Evolutionary conservation across 1,140 invertebrate genomes (phyloP), one percentile per base, ranked within the genome.

Genomic region (Sesamia nonagrioides): DNA sequence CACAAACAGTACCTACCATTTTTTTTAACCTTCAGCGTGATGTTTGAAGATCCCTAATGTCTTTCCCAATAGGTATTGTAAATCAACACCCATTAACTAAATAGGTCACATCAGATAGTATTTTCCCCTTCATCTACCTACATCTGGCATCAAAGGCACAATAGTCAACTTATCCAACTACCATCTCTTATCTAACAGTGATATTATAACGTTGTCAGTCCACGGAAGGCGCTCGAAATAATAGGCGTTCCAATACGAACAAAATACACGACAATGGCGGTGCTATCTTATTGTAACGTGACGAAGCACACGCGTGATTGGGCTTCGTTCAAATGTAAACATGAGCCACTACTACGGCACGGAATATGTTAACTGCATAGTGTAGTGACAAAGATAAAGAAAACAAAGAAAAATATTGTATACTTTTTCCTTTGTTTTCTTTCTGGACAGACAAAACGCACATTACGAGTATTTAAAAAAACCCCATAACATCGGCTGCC

Each of bases 261-360:
- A 68, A 85, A 85, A 84, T 83, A 77, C 58, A 37, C 79, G 81
- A 85, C 84, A 87, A 88, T 86, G 61, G 79, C 71, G 69, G 45
- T 78, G 74, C 78, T 89, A 87, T 86, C 86, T 85, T 83, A 82
- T 84, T 86, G 86, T 84, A 78, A 82, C 80, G 83, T 73, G 74
- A 74, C 81, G 82, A 72, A 79, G 78, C 79, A 48, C 35, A 84
- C 85, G 83, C 84, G 82, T 89, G 88, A 88, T 86, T 87, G 86
- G 82, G 78, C 82, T 52, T 75, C 80, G 80, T 78, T 90, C 83
- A 72, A 69, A 84, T 82, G 84, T 82, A 82, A 88, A 84, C 82
- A 75, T 37, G 61, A 15, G 50, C 61, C 71, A 58, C 76, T 75
- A 78, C 40, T 45, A 61, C 35, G 60, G 6, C 68, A 33, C 61